phyloP scores from a whole-genome alignment of 2,113 vertebrate species.

The Pyrgilauda ruficollis region DNA sequence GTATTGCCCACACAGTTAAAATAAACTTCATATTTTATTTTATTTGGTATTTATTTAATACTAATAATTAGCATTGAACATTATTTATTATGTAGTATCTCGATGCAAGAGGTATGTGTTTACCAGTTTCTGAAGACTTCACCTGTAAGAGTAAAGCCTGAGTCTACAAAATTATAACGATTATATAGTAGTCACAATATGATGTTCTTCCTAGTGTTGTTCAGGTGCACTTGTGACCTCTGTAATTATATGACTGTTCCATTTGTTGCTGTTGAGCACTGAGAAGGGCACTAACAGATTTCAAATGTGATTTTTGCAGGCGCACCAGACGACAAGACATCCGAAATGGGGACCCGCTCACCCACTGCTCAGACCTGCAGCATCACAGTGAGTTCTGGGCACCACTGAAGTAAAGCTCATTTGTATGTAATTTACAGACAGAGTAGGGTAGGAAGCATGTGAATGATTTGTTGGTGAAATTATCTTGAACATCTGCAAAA shows the following conservation, averaged over 20 bases:
- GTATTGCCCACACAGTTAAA: background rate
- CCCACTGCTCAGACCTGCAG: slow-evolving; percentile 95
- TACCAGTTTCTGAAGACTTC: background rate
- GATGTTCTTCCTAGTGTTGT: background rate
- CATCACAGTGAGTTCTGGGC: slow-evolving; percentile 80
- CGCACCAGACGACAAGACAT: slow-evolving; percentile 95
- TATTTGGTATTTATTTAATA: background rate
- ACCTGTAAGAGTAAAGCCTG: background rate
- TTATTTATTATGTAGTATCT: background rate
- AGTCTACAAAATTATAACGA: background rate
- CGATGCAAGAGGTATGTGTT: background rate
- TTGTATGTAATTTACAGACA: background rate
- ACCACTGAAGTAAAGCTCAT: background rate
- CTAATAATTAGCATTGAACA: background rate
- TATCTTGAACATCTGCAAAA: background rate
- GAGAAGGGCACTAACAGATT: slow-evolving; percentile 16
- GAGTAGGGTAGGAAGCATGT: background rate
- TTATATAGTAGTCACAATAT: background rate
- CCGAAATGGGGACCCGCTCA: slow-evolving; percentile 94
- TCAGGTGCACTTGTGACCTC: background rate
- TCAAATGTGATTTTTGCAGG: slow-evolving; percentile 70
- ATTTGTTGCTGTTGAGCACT: background rate
- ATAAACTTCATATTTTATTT: background rate
- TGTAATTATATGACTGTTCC: background rate
- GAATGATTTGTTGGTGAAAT: background rate